These are phyloP conservation scores for Iselma pallidipennis DNA, from an alignment of 2,888 invertebrate species.

Conservation along the genomic window DNA sequence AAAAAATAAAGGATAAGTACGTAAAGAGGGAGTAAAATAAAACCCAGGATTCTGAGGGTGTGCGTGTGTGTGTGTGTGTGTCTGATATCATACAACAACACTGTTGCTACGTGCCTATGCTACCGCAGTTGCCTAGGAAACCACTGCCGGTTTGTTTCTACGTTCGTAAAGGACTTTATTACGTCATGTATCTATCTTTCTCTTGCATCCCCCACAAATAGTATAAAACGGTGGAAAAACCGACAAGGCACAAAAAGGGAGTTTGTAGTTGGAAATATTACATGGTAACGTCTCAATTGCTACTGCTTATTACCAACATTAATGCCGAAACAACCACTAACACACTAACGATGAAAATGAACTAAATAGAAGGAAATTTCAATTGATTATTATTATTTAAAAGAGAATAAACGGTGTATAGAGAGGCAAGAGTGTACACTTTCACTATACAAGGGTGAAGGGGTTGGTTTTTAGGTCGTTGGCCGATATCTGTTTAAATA, in stretches of 20 bases:
- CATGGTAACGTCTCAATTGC: neutral
- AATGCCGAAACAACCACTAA: neutral
- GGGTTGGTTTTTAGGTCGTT: neutral
- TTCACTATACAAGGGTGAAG: slow-evolving; percentile 4
- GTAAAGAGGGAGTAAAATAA: neutral
- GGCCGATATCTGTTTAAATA: slow-evolving; percentile 4
- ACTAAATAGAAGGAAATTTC: neutral
- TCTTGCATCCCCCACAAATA: slow-evolving; percentile 2
- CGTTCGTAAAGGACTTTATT: slow-evolving; percentile 19
- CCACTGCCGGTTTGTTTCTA: slow-evolving; percentile 12
- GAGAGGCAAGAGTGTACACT: neutral
- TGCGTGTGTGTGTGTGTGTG: neutral
- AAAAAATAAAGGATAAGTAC: neutral
- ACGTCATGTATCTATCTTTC: slow-evolving; percentile 16
- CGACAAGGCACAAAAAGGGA: neutral
- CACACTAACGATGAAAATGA: neutral
- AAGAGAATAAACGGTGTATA: neutral
- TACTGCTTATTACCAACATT: neutral
- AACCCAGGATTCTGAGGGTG: neutral
- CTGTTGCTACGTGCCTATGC: slow-evolving; percentile 36
- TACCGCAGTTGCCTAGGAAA: slow-evolving; percentile 33
- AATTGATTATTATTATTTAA: neutral
- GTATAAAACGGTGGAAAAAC: neutral
- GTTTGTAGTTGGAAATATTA: neutral
- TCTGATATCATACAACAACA: slow-evolving; percentile 1